Conservation (phyloP, 2,797 vertebrate genomes). For the Gymnodraco acuticeps region DNA sequence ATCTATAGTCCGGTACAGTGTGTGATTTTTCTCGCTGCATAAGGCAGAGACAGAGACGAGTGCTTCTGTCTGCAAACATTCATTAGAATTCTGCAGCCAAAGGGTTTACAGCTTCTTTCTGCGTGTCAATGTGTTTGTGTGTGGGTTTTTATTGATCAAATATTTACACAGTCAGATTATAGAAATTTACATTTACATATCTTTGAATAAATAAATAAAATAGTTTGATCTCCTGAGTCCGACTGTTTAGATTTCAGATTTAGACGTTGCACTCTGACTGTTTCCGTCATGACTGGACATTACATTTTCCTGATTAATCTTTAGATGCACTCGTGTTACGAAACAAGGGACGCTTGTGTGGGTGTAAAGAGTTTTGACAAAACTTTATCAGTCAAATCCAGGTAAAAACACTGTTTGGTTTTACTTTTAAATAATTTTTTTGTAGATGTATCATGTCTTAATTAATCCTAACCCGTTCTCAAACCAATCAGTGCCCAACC, state of each 20-base stretch:
- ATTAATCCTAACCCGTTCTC: too few relatives aligned
- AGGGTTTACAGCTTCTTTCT: slow-evolving; percentile 56
- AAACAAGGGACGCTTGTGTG: not conserved
- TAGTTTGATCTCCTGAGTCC: slow-evolving; percentile 27
- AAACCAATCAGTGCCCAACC: not conserved
- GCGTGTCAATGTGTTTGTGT: slow-evolving; percentile 36
- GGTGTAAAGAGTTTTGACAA: not conserved
- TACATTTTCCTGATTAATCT: not conserved
- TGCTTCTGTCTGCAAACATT: slow-evolving; percentile 54
- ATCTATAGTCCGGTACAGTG: slow-evolving; percentile 73
- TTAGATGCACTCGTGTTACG: not conserved
- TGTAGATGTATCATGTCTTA: not conserved
- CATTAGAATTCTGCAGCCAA: slow-evolving; percentile 80
- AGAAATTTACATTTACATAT: slow-evolving; percentile 82
- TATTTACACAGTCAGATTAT: slow-evolving; percentile 80
- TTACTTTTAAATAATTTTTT: not conserved
- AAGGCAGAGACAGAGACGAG: slow-evolving; percentile 20
- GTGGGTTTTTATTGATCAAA: slow-evolving; percentile 72
- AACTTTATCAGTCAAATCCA: too few relatives aligned
- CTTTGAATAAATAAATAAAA: slow-evolving; percentile 67
- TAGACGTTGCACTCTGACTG: slow-evolving; percentile 13
- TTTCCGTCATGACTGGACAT: slow-evolving; percentile 14
- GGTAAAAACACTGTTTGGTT: not conserved
- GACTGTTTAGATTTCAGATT: slow-evolving; percentile 48
- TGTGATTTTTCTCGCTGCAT: slow-evolving; percentile 31